Evolutionary conservation across 2,113 vertebrate species (phyloP).

Genomic region (Antechinus stuartii): DNA sequence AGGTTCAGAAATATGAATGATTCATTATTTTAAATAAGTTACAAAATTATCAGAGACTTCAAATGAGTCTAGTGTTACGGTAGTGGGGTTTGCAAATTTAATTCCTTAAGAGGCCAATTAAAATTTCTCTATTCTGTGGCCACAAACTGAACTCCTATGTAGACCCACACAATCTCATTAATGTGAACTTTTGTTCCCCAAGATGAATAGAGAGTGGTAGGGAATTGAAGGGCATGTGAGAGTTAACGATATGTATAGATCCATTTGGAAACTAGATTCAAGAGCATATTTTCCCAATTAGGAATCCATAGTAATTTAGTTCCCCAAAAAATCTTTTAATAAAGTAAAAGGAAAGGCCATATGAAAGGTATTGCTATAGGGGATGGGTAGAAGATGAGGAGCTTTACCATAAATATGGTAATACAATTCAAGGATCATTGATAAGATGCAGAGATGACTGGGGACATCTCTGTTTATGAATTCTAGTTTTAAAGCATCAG

Average conservation of each 20-base stretch:
- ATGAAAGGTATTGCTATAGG: neutral
- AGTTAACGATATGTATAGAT: neutral
- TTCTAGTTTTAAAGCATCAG: neutral
- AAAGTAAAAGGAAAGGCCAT: neutral
- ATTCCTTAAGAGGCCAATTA: neutral
- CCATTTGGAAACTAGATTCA: neutral
- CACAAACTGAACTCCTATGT: neutral
- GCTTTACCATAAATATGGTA: neutral
- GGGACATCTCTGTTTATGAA: neutral
- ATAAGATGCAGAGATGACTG: neutral
- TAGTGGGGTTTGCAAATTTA: neutral
- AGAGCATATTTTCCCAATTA: neutral
- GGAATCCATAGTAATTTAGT: neutral
- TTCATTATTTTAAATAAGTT: neutral
- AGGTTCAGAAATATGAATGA: neutral
- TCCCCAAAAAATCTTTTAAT: neutral
- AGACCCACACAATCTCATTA: neutral
- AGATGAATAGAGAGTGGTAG: neutral
- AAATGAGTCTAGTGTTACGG: neutral
- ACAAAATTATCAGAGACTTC: neutral
- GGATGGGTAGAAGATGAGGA: neutral
- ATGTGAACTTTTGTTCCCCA: slow-evolving; percentile 1
- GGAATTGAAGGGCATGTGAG: neutral
- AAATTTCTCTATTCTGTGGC: neutral
- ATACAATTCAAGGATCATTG: neutral